Percentiles rank a stretch among this genome's conserved stretches.
Conservation (phyloP, 2,113 vertebrate species). For the Colius striatus region DNA sequence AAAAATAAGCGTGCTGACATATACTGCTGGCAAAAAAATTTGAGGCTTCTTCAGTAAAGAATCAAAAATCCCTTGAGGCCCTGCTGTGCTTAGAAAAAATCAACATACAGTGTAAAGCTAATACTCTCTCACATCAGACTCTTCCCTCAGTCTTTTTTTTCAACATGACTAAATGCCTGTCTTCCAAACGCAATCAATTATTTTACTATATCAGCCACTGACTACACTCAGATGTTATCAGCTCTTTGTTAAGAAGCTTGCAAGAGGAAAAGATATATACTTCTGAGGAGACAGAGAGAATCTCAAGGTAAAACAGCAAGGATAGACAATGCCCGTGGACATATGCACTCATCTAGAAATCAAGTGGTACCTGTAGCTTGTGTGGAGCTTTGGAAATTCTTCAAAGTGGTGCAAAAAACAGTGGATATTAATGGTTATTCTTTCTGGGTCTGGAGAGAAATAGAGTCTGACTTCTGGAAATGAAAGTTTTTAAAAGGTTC, state of each 20-base stretch:
- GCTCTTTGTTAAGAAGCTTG: background rate
- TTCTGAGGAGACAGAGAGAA: background rate
- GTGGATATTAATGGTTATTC: background rate
- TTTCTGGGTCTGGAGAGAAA: background rate
- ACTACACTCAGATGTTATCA: background rate
- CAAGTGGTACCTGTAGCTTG: background rate
- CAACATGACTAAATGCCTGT: background rate
- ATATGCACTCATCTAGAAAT: background rate
- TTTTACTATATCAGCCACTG: background rate
- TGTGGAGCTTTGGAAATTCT: background rate
- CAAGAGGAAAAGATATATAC: background rate
- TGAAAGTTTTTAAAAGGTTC: background rate
- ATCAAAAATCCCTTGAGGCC: background rate
- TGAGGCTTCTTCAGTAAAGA: background rate
- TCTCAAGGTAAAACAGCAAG: background rate
- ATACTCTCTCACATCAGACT: background rate
- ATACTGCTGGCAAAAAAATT: background rate
- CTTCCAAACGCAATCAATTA: background rate
- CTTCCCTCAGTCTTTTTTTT: background rate
- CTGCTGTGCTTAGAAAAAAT: background rate
- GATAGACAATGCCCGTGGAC: background rate
- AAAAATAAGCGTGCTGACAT: background rate
- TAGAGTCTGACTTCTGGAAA: background rate
- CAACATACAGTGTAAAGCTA: background rate
- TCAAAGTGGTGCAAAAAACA: rapidly evolving